These are phyloP conservation scores for Euplagia quadripunctaria DNA, from an alignment of 2,888 invertebrate species.

Conservation along the genomic window DNA sequence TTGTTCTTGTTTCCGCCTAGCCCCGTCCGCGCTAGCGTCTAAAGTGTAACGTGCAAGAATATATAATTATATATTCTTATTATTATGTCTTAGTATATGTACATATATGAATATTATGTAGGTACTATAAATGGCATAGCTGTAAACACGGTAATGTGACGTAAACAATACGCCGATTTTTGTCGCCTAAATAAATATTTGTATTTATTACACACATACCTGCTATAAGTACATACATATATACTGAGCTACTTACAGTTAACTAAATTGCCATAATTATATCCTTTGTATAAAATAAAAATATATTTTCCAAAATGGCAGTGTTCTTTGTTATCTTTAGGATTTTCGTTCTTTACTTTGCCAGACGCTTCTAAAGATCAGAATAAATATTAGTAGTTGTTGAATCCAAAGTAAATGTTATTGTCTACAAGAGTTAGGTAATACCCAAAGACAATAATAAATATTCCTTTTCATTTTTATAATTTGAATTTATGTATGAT, in stretches of 20 bases:
- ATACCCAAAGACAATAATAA: neutral
- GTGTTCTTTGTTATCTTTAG: neutral
- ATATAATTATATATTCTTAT: no score
- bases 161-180: no score
- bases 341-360: neutral
- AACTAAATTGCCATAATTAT: neutral
- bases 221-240: no score
- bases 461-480: neutral
- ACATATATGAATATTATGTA: no score
- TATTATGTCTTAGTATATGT: no score
- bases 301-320: neutral
- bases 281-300: neutral
- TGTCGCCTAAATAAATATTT: no score
- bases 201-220: no score
- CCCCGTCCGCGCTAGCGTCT: no score
- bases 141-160: no score
- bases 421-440: neutral
- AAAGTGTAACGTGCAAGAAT: no score
- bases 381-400: neutral
- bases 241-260: neutral
- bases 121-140: no score
- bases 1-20: no score
- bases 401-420: neutral
- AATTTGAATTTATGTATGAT: neutral
- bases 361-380: neutral